These are phyloP conservation scores for Ploceus nigricollis DNA, from an alignment of 2,113 vertebrate species.

Conservation along the genomic window DNA sequence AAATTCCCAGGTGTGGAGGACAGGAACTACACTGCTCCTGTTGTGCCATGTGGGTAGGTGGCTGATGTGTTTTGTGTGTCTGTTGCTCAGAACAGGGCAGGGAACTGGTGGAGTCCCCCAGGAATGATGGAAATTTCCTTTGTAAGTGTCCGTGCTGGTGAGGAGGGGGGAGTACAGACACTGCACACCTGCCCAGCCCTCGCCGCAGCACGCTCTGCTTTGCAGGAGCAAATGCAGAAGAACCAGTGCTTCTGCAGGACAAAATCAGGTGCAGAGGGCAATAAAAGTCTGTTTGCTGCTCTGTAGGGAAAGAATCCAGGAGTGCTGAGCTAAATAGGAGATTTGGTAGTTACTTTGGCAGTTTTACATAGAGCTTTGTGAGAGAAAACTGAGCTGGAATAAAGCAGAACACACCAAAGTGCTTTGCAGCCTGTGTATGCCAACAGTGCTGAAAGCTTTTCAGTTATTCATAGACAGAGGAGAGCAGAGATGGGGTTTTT, in stretches of 20 bases:
- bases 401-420: neutral
- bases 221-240: neutral
- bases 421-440: neutral
- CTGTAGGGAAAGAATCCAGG: neutral
- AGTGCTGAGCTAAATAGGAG: neutral
- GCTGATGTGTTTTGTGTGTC: neutral
- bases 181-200: fast-evolving
- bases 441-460: neutral
- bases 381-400: neutral
- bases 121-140: neutral
- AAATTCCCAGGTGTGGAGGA: fast-evolving
- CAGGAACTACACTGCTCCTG: neutral
- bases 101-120: neutral
- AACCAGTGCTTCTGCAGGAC: neutral
- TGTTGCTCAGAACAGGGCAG: neutral
- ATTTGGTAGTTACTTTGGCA: neutral
- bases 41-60: neutral
- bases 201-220: fast-evolving
- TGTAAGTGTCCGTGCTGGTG: fast-evolving
- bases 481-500: neutral
- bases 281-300: neutral
- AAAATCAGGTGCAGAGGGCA: neutral
- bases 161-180: fast-evolving
- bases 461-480: neutral
- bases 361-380: neutral